Conservation (phyloP, 2,888 invertebrate species). For the Scaptomyza polygonia region DNA sequence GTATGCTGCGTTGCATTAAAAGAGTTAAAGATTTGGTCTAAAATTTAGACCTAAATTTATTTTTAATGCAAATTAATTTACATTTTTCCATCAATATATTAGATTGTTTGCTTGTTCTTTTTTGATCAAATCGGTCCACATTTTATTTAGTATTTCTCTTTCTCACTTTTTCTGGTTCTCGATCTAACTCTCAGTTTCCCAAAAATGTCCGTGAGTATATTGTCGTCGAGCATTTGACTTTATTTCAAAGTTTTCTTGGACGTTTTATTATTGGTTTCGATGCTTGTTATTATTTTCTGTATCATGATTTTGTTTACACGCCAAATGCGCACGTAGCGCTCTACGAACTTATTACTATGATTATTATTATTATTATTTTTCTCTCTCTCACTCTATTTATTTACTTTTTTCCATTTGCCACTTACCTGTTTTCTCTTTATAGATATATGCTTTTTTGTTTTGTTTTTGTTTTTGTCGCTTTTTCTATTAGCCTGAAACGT, state of each 20-base stretch:
- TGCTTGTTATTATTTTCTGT: slow-evolving; percentile 49
- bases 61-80: no score
- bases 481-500: slow-evolving; percentile 71
- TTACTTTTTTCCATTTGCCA: slow-evolving; percentile 14
- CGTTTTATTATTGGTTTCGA: slow-evolving; percentile 58
- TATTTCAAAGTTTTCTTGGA: slow-evolving; percentile 21
- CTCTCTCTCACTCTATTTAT: slow-evolving; percentile 11
- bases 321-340: slow-evolving; percentile 74
- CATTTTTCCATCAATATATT: no score
- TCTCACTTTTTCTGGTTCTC: no score
- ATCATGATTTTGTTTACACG: slow-evolving; percentile 79
- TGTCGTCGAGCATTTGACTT: neutral
- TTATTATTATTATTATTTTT: slow-evolving; percentile 59
- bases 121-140: no score
- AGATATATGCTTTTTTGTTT: slow-evolving; percentile 1
- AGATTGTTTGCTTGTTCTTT: no score
- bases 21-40: neutral
- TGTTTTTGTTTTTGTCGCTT: slow-evolving; percentile 41
- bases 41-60: no score
- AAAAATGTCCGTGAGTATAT: slow-evolving; percentile 11
- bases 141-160: no score
- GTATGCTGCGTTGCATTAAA: neutral
- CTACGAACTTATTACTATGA: slow-evolving; percentile 74
- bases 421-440: slow-evolving; percentile 37
- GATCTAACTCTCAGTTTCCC: no score